Conservation (phyloP, 1,140 invertebrate genomes). For the Papilio helenus region DNA sequence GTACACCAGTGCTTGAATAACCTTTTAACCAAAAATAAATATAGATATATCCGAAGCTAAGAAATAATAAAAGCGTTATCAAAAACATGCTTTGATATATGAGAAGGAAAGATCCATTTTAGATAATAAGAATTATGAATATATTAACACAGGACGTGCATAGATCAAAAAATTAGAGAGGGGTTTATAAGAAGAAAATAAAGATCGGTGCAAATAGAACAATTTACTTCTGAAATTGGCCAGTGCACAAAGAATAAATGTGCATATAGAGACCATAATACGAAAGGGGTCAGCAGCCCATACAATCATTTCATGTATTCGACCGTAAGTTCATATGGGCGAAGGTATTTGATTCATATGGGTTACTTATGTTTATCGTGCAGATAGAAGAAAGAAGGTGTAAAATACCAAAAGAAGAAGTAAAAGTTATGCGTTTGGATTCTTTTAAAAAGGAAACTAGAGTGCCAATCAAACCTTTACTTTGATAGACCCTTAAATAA, state of each 20-base stretch:
- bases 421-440: conserved; percentile 58
- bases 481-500: conserved; percentile 71
- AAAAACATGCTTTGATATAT: conserved; percentile 51
- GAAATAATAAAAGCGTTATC: conserved; percentile 38
- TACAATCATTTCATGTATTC: conserved; percentile 53
- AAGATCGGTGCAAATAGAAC: conserved; percentile 24
- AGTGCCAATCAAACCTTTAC: conserved; percentile 78
- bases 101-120: conserved; percentile 39
- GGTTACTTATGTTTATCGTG: conserved; percentile 65
- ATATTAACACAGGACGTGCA: conserved; percentile 49
- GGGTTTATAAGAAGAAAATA: conserved; percentile 47
- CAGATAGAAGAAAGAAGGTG: conserved; percentile 56
- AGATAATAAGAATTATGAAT: conserved; percentile 36
- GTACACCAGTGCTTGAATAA: conserved; percentile 48
- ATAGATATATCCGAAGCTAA: conserved; percentile 39
- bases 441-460: conserved; percentile 56
- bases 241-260: conserved; percentile 59
- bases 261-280: conserved; percentile 53
- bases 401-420: conserved; percentile 54
- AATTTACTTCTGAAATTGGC: conserved; percentile 46
- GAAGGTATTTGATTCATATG: conserved; percentile 61
- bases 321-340: conserved; percentile 38
- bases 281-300: conserved; percentile 62
- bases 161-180: conserved; percentile 43
- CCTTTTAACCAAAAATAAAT: conserved; percentile 45